Evolutionary conservation across 2,888 invertebrate genomes (phyloP).

Genomic region (Xanthorhoe spadicearia): DNA sequence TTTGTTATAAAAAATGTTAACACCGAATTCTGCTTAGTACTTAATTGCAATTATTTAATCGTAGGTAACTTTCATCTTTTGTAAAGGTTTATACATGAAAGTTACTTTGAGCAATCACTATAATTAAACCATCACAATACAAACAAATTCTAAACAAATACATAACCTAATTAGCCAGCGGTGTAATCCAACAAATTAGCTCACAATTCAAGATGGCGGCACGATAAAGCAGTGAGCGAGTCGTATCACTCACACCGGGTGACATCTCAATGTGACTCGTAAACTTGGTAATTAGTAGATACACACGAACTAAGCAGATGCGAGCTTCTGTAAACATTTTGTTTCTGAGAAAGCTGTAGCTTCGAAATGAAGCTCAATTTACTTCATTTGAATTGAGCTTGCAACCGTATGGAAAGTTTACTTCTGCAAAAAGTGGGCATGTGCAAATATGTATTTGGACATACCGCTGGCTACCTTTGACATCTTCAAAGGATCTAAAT

Average conservation of each 20-base stretch:
- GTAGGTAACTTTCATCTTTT: too few species aligned
- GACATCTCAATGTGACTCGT: constrained; percentile 69
- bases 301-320: constrained; percentile 44
- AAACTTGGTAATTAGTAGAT: constrained; percentile 67
- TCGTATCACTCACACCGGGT: constrained; percentile 55
- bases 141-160: constrained; percentile 7
- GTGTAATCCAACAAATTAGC: constrained; percentile 35
- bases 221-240: constrained; percentile 52
- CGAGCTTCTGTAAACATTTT: not conserved
- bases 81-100: not conserved
- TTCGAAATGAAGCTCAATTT: not conserved
- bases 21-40: too few species aligned
- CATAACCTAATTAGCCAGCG: constrained; percentile 31
- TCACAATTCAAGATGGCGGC: constrained; percentile 49
- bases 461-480: too few species aligned
- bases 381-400: too few species aligned
- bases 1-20: too few species aligned
- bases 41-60: not conserved
- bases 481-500: too few species aligned
- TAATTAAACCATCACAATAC: not conserved
- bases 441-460: too few species aligned
- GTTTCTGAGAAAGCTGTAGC: constrained; percentile 2
- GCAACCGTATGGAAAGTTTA: too few species aligned
- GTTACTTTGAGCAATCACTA: too few species aligned
- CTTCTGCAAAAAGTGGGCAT: too few species aligned